These are phyloP conservation scores for Chrysomela aeneicollis DNA, from an alignment of 2,888 invertebrate genomes.

Conservation along the genomic window DNA sequence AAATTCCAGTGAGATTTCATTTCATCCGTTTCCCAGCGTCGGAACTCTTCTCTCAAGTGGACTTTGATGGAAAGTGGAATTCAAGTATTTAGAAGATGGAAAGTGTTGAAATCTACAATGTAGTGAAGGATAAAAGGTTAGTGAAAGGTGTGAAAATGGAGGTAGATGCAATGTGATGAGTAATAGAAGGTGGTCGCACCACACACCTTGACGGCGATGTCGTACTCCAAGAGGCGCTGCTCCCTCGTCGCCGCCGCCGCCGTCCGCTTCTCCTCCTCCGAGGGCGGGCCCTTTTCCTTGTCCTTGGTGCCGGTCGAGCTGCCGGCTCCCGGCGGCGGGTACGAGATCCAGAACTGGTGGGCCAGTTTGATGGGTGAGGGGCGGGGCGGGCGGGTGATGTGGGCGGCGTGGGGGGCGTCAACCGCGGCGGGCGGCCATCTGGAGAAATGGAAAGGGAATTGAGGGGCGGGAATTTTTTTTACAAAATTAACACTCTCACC, in stretches of 20 bases:
- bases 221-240: conserved; percentile 70
- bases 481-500: too few relatives aligned
- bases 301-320: conserved; percentile 68
- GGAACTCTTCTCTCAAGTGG: too few relatives aligned
- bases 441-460: too few relatives aligned
- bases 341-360: conserved; percentile 87
- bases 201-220: conserved; percentile 67
- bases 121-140: too few relatives aligned
- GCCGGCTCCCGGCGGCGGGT: conserved; percentile 81
- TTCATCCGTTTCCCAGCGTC: too few relatives aligned
- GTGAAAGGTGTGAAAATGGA: too few relatives aligned
- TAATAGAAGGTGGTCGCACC: background rate
- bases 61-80: too few relatives aligned
- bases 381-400: background rate
- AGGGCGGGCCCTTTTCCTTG: conserved; percentile 64
- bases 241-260: conserved; percentile 65
- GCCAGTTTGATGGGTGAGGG: conserved; percentile 71
- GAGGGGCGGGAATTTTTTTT: too few relatives aligned
- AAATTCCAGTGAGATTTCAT: too few relatives aligned
- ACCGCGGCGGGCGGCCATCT: conserved; percentile 9
- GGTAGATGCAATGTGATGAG: too few relatives aligned
- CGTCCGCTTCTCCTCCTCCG: conserved; percentile 64
- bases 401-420: background rate
- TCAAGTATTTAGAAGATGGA: too few relatives aligned
- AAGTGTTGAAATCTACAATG: too few relatives aligned